phyloP scores from a whole-genome alignment of 2,888 invertebrate genomes.

The Platypus cylindrus region DNA sequence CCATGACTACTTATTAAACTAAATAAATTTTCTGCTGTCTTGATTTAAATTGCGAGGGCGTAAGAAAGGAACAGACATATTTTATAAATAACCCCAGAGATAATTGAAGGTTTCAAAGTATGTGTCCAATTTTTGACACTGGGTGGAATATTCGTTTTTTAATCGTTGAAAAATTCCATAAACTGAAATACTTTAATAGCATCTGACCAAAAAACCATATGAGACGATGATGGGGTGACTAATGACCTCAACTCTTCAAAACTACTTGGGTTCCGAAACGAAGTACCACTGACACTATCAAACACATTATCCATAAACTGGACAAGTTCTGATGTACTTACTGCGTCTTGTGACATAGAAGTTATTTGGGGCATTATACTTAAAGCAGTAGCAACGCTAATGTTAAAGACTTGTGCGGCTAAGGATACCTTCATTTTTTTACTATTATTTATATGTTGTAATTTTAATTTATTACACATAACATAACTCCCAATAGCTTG shows the following conservation, averaged over 20 bases:
- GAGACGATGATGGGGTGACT: not conserved
- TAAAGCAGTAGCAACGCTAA: slow-evolving; percentile 5
- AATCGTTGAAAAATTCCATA: slow-evolving; percentile 1
- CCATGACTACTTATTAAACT: not conserved
- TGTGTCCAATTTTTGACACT: slow-evolving; percentile 6
- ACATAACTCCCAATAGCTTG: slow-evolving; percentile 6
- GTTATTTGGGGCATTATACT: slow-evolving; percentile 2
- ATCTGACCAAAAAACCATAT: slow-evolving; percentile 2
- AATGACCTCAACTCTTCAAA: slow-evolving; percentile 3
- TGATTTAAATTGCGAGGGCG: not conserved
- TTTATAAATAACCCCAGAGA: slow-evolving; percentile 3
- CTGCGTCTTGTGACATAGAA: slow-evolving; percentile 2
- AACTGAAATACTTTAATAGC: slow-evolving; percentile 5
- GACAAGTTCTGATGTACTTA: slow-evolving; percentile 8
- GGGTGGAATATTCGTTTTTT: slow-evolving; percentile 1
- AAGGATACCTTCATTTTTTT: slow-evolving; percentile 13
- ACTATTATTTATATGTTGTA: slow-evolving; percentile 5
- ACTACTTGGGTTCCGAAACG: not conserved
- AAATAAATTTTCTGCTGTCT: not conserved
- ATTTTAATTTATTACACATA: slow-evolving; percentile 6
- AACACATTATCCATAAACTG: slow-evolving; percentile 10
- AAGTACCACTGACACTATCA: slow-evolving; percentile 9
- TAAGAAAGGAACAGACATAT: not conserved
- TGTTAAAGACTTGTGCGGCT: slow-evolving; percentile 11
- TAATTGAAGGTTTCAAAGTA: slow-evolving; percentile 5